Conservation (phyloP, 2,113 vertebrate species). For the Paracanthobrama guichenoti region DNA sequence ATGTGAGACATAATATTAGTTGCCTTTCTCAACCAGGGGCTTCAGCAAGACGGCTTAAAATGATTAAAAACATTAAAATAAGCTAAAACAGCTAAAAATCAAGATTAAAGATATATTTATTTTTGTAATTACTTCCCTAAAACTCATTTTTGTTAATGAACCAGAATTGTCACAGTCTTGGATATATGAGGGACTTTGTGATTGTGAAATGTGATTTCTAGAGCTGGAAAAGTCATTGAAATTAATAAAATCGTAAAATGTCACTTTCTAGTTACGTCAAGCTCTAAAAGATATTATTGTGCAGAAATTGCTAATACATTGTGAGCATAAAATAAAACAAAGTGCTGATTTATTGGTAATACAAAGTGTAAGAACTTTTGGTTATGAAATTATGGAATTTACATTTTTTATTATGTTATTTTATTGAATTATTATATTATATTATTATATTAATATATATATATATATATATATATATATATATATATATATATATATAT, state of each 20-base stretch:
- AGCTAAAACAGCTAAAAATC: neutral
- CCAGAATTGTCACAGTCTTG: neutral
- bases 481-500: no score
- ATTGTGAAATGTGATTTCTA: neutral
- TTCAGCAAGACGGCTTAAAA: neutral
- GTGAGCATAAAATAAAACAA: no score
- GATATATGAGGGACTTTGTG: neutral
- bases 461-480: no score
- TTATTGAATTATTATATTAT: no score
- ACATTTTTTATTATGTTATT: no score
- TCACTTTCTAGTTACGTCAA: neutral
- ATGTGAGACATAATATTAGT: neutral
- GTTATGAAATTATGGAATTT: no score
- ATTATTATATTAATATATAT: no score
- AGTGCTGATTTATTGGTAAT: neutral
- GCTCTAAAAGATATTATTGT: neutral
- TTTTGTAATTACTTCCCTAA: neutral
- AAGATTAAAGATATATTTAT: neutral
- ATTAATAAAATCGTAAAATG: neutral
- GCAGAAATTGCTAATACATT: neutral
- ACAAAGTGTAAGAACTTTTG: neutral
- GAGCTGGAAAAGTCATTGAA: neutral
- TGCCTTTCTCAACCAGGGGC: neutral
- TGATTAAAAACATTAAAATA: neutral
- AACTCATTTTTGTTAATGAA: neutral